Base-by-base conservation (phyloP, 1,140 invertebrate species). In the Microplitis mediator region DNA sequence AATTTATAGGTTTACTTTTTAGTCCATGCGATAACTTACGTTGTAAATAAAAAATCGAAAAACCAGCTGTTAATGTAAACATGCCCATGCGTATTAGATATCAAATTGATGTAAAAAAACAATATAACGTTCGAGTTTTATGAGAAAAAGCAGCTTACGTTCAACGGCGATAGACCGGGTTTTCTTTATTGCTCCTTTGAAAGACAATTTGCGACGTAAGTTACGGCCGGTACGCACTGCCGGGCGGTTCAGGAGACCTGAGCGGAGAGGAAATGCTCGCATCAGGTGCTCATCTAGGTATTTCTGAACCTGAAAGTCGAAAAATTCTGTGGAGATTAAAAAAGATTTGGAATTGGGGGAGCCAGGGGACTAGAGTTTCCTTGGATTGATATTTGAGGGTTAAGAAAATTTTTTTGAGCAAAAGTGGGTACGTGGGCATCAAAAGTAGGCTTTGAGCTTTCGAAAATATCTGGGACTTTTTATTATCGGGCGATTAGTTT, bases 201-300 rank as follows among this genome's bases (percentile, higher is more conserved):
- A 93, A 3, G 94, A 95, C 91, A 95, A 94, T 82, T 90, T 91
- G 14, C 93, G 88, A 52, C 90, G 89, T 4, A 94, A 75, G 71
- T 88, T 88, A 68, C 89, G 87, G 0, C 87, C 84, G 14, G 88
- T 89, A 60, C 89, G 88, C n/a, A 88, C 79, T 4, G 77, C 71
- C 0, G 86, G 79, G 4, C 85, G 83, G 54, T 89, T 88, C 23
- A 94, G 86, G 71, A 95, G 88, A 71, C 90, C 91, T 23, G 90
- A 89, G 78, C 92, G 93, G 78, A 91, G 90, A 31, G 91, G 92
- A 65, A 96, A 92, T 39, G 93, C 91, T 76, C 94, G 94, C 79
- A 94, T 87, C n/a, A 95, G 81, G 79, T 96, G 93, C 80, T 95
- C 94, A 79, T 96, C 95, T 67, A 97, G 87, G 86, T 97, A 97